These are phyloP conservation scores for Adelognathus sp. DNA, from an alignment of 2,888 invertebrate genomes.

Conservation along the genomic window DNA sequence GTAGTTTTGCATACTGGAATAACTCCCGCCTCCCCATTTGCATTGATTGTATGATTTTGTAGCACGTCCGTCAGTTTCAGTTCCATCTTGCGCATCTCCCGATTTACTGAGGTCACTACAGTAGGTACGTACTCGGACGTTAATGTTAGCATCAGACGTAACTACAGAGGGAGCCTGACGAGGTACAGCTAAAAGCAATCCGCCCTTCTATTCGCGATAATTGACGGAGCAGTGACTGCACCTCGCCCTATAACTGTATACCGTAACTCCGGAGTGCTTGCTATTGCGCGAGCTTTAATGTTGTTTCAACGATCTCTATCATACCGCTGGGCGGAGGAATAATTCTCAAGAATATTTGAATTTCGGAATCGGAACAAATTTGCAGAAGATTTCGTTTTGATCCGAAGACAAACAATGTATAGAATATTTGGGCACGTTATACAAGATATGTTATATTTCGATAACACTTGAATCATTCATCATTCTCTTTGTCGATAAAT, in stretches of 20 bases:
- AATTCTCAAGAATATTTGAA: no score
- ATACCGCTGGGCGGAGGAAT: not conserved
- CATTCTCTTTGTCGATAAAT: no score
- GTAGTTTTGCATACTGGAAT: no score
- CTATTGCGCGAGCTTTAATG: conserved; percentile 10
- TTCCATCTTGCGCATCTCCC: not conserved
- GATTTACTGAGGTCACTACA: not conserved
- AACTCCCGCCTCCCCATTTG: no score
- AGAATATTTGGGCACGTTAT: no score
- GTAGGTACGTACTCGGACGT: not conserved
- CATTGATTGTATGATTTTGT: no score
- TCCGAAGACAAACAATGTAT: no score
- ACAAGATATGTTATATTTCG: no score
- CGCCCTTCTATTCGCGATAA: conserved; percentile 6
- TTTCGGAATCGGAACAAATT: no score
- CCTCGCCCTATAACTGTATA: not conserved
- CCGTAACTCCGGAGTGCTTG: not conserved
- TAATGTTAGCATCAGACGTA: conserved; percentile 7
- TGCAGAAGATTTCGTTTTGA: no score
- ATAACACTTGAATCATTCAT: no score
- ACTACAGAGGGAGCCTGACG: not conserved
- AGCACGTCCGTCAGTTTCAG: no score
- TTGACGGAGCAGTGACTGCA: not conserved
- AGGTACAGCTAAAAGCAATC: conserved; percentile 20
- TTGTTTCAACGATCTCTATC: conserved; percentile 13